Evolutionary conservation across 2,113 vertebrate genomes (phyloP).

Genomic region (Zosterops pallidus): DNA sequence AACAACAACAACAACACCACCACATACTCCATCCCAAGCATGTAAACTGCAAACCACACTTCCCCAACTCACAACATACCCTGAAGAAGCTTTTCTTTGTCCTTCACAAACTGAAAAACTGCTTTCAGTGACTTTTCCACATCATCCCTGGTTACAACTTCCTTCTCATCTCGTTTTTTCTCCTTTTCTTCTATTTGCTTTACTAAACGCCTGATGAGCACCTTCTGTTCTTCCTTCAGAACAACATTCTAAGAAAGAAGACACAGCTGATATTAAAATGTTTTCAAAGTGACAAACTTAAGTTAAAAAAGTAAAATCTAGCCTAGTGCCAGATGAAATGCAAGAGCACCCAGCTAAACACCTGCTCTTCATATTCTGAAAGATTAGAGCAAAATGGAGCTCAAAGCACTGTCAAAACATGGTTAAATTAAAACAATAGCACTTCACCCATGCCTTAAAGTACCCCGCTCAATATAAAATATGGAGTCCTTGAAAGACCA

Average conservation of each 20-base stretch:
- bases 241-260: slow-evolving; percentile 54
- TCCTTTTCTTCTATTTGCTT: slow-evolving; percentile 67
- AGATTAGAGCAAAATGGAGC: background rate
- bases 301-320: background rate
- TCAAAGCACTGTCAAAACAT: background rate
- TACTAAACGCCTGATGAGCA: slow-evolving; percentile 47
- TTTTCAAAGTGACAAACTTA: background rate
- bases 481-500: background rate
- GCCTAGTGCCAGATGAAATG: background rate
- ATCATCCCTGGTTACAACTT: slow-evolving; percentile 70
- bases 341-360: background rate
- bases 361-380: background rate
- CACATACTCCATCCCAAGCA: background rate
- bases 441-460: background rate
- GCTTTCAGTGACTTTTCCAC: slow-evolving; percentile 73
- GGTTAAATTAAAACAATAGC: background rate
- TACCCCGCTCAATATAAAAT: background rate
- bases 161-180: slow-evolving; percentile 29
- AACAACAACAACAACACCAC: background rate
- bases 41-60: background rate
- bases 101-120: slow-evolving; percentile 69
- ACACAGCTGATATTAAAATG: background rate
- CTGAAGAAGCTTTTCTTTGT: slow-evolving; percentile 74
- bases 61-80: slow-evolving; percentile 49
- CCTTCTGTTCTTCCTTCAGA: slow-evolving; percentile 70